Evolutionary conservation across 2,113 vertebrate species (phyloP).

Genomic region (Numenius arquata): DNA sequence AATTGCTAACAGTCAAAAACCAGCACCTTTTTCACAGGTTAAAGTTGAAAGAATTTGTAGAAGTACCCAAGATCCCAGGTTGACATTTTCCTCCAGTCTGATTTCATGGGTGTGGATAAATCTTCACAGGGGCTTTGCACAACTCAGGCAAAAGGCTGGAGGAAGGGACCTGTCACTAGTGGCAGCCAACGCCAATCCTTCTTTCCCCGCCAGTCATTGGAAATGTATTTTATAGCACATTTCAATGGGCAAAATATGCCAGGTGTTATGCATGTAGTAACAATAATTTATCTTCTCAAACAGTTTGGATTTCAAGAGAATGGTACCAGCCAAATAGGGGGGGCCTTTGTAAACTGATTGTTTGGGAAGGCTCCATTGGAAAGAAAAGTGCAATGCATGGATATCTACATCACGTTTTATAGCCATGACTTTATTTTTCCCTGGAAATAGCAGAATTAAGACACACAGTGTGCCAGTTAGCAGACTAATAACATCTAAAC

Average conservation of each 20-base stretch:
- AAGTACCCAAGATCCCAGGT: not conserved
- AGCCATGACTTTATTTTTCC: not conserved
- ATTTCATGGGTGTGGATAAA: not conserved
- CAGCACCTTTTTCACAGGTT: not conserved
- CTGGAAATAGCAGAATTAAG: not conserved
- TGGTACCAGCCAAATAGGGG: not conserved
- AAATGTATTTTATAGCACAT: not conserved
- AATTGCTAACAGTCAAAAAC: not conserved
- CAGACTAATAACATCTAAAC: not conserved
- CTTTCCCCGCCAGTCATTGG: not conserved
- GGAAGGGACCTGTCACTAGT: not conserved
- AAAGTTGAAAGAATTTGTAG: not conserved
- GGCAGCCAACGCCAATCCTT: not conserved
- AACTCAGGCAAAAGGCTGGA: not conserved
- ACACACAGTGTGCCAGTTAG: not conserved
- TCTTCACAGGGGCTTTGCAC: not conserved
- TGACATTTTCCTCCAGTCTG: not conserved
- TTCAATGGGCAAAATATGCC: not conserved
- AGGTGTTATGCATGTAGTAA: not conserved
- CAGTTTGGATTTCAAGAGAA: not conserved
- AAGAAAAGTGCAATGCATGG: not conserved
- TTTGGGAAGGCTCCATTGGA: not conserved
- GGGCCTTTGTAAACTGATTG: not conserved
- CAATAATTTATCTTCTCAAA: conserved; percentile 19
- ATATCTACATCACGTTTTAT: not conserved